phyloP scores from a whole-genome alignment of 2,888 invertebrate genomes.

The Oegoconia quadripuncta region DNA sequence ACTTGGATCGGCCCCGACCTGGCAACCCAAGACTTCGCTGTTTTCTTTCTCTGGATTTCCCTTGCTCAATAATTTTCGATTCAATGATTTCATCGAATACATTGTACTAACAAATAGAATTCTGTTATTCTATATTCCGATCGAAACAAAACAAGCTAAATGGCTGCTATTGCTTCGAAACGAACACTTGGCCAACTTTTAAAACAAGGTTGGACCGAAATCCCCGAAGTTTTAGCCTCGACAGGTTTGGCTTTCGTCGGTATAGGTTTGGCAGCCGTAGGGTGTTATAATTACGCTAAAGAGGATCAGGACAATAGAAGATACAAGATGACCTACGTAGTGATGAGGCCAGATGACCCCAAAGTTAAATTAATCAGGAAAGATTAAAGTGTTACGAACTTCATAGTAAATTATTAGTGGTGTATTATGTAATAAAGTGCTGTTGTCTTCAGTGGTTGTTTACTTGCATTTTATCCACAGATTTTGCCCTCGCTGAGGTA shows the following conservation, averaged over 20 bases:
- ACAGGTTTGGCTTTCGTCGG: slow-evolving; percentile 80
- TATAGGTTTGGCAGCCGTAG: slow-evolving; percentile 65
- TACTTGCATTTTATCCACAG: slow-evolving; percentile 7
- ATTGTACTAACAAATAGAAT: no score
- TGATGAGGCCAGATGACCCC: slow-evolving; percentile 85
- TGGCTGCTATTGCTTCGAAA: slow-evolving; percentile 53
- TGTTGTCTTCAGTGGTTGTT: slow-evolving; percentile 18
- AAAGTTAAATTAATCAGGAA: slow-evolving; percentile 75
- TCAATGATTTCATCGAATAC: no score
- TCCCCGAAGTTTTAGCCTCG: slow-evolving; percentile 84
- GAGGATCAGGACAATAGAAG: slow-evolving; percentile 83
- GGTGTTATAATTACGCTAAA: slow-evolving; percentile 68
- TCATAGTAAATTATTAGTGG: slow-evolving; percentile 27
- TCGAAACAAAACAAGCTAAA: slow-evolving; percentile 15
- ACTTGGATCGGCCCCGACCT: no score
- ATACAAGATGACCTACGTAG: slow-evolving; percentile 81
- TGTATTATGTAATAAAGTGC: slow-evolving; percentile 70
- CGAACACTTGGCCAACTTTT: slow-evolving; percentile 55
- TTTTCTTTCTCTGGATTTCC: no score
- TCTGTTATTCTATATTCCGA: no score
- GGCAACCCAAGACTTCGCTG: no score
- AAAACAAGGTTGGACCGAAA: slow-evolving; percentile 80
- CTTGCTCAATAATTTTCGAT: no score
- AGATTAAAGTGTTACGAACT: slow-evolving; percentile 48
- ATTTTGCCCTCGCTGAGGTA: no score